Conservation (phyloP, 2,113 vertebrate genomes). For the Rattus norvegicus region GRCr8 NC_086020.1:117215501-117216000, state of each 20-base stretch:
- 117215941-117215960: not conserved
- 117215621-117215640: not conserved
- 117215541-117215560: not conserved
- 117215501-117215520: not conserved
- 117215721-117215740: not conserved
- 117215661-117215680: not conserved
- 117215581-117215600: not conserved
- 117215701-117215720: not conserved
- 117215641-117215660: not conserved
- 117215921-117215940: not conserved
- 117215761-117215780: not conserved
- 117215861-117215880: not conserved
- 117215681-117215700: not conserved
- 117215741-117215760: not conserved
- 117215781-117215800: not conserved
- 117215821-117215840: not conserved
- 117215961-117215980: not conserved
- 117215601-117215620: not conserved
- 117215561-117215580: not conserved
- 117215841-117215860: not conserved
- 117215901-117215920: not conserved
- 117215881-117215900: not conserved
- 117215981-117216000: not conserved
- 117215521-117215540: not conserved
- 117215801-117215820: not conserved